A percentile compares a stretch with the other conserved stretches of the same genome.
These are phyloP conservation scores for Conger conger DNA, from an alignment of 2,113 vertebrate genomes.

Conservation along the genomic window DNA sequence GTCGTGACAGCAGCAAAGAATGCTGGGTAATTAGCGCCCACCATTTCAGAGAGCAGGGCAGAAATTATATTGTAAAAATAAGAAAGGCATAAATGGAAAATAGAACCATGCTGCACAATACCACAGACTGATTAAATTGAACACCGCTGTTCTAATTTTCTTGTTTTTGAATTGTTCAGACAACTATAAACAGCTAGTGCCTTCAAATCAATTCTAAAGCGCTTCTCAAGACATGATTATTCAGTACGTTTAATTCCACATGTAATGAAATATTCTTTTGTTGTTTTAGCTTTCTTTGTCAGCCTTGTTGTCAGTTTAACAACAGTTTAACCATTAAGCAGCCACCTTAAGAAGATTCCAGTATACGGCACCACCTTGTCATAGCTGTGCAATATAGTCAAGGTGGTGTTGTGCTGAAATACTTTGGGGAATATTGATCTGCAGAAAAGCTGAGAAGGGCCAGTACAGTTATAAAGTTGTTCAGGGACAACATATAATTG, in stretches of 20 bases:
- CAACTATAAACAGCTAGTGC: not conserved
- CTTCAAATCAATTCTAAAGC: not conserved
- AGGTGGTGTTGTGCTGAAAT: no score
- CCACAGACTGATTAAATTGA: slow-evolving; percentile 36
- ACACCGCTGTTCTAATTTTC: slow-evolving; percentile 34
- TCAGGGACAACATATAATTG: not conserved
- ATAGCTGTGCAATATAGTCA: no score
- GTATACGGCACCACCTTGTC: not conserved
- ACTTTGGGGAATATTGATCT: not conserved
- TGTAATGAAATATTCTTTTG: not conserved
- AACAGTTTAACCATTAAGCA: not conserved
- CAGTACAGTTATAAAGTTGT: not conserved
- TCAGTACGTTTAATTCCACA: not conserved
- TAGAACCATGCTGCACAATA: slow-evolving; percentile 30
- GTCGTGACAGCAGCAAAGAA: slow-evolving; percentile 48
- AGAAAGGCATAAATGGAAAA: not conserved
- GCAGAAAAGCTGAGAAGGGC: not conserved
- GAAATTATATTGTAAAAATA: slow-evolving; percentile 25
- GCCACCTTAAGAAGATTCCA: not conserved
- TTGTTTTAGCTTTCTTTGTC: not conserved
- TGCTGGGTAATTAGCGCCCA: slow-evolving; percentile 53
- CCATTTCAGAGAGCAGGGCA: slow-evolving; percentile 24
- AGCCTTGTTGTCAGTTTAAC: no score
- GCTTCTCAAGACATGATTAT: not conserved
- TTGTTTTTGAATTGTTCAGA: not conserved